phyloP scores from a whole-genome alignment of 2,797 vertebrate genomes.

The Champsocephalus esox region DNA sequence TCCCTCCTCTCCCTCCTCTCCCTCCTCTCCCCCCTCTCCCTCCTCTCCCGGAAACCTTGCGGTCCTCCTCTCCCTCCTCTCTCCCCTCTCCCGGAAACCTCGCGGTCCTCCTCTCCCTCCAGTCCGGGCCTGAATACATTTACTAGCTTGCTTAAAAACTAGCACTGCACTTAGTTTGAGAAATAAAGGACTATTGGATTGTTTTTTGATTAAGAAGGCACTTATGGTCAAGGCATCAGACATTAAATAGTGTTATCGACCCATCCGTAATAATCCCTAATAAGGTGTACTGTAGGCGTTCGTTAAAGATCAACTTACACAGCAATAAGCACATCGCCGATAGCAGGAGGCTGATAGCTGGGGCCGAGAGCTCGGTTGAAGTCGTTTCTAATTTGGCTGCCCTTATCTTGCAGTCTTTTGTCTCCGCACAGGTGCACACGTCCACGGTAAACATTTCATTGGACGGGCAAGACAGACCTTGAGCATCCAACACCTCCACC shows the following conservation, averaged over 20 bases:
- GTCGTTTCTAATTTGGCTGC: rapidly evolving
- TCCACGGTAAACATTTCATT: slow-evolving; percentile 71
- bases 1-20: too few relatives aligned
- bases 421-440: slow-evolving; percentile 77
- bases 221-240: too few relatives aligned
- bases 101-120: too few relatives aligned
- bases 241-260: too few relatives aligned
- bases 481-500: slow-evolving; percentile 75
- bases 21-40: too few relatives aligned
- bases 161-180: slow-evolving; percentile 54
- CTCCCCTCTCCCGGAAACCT: too few relatives aligned
- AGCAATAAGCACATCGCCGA: slow-evolving; percentile 70
- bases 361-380: slow-evolving; percentile 46
- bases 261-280: background rate
- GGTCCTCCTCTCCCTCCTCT: too few relatives aligned
- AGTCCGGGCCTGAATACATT: too few relatives aligned
- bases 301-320: slow-evolving; percentile 70
- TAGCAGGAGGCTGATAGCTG: slow-evolving; percentile 74
- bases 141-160: too few relatives aligned
- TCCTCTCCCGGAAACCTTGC: too few relatives aligned
- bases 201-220: too few relatives aligned
- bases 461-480: slow-evolving; percentile 75
- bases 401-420: slow-evolving; percentile 4
- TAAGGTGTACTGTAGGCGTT: background rate
- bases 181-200: too few relatives aligned